Base-by-base conservation (phyloP, 2,888 invertebrate genomes). In the Leptinotarsa rubiginosa region DNA sequence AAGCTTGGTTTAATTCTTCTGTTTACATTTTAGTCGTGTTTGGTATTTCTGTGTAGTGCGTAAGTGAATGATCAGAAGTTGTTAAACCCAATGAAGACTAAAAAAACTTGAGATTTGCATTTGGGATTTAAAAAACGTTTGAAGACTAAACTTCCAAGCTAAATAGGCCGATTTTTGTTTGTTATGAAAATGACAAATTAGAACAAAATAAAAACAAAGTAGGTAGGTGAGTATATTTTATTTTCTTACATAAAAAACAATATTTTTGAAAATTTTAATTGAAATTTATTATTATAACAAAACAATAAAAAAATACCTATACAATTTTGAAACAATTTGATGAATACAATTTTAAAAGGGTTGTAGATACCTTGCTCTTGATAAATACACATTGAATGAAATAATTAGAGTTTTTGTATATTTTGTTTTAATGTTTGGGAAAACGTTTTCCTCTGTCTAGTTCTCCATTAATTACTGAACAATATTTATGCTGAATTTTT, bases 11-110 rank as follows among this genome's bases (percentile, higher is more conserved):
- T 50, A 64, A 62, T 73, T 69, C 69, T 75, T 73, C 59, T 76
- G 75, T 76, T 76, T 76, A 76, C 71, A 73, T 76, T 76, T 76
- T 56, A 68, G 73, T 68, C 49, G 62, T 62, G 62, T 72, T 69
- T 52, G 66, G 62, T 69, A 56, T 73, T 72, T 69, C 69, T 56
- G 70, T 72, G 72, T 18, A 52, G 73, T 70, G 72, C 59, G 75
- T 75, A 67, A 72, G 72, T 75, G 72, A 69, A 65, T 65, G 65
- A 69, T 72, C 66, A 41, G 62, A 74, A 72, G 71, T 74, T 74
- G 65, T 47, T 64, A 70, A 74, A 74, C 64, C 64, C 20, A 52
- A 54, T 59, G 22, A n/a, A 67, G 22, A 47, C n/a, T n/a, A 47
- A 68, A 25, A 52, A 62, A 31, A 31, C 31, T 62, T n/a, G n/a